Evolutionary conservation across 2,113 vertebrate genomes (phyloP).

Genomic region (Chaenocephalus aceratus): DNA sequence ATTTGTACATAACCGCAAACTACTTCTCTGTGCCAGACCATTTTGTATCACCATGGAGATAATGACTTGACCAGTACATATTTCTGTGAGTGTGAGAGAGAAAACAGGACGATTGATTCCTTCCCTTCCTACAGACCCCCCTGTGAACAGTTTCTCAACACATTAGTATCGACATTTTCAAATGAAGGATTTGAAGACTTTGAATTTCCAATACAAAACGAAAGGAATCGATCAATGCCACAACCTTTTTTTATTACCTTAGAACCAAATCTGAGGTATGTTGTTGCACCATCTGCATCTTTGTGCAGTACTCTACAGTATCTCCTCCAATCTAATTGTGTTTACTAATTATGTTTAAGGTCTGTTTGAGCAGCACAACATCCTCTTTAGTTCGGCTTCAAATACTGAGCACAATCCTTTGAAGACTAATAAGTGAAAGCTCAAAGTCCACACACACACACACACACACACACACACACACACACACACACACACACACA

Average conservation of each 20-base stretch:
- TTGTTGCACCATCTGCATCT: neutral
- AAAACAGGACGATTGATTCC: neutral
- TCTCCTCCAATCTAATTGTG: neutral
- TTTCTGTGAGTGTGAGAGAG: slow-evolving; percentile 7
- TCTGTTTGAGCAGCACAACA: slow-evolving; percentile 19
- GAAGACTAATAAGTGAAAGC: slow-evolving; percentile 23
- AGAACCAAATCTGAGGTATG: neutral
- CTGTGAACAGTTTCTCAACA: slow-evolving; percentile 4
- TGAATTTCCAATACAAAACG: neutral
- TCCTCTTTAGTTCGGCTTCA: slow-evolving; percentile 12
- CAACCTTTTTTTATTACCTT: neutral
- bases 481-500: too few species aligned
- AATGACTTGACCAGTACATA: slow-evolving; percentile 32
- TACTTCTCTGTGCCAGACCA: slow-evolving; percentile 30
- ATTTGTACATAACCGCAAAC: slow-evolving; percentile 31
- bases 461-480: too few species aligned
- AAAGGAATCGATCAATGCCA: neutral
- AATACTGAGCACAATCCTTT: slow-evolving; percentile 14
- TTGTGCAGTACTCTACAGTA: neutral
- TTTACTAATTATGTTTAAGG: neutral
- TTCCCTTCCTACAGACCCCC: neutral
- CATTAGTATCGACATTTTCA: neutral
- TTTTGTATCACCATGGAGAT: slow-evolving; percentile 68
- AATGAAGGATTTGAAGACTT: neutral
- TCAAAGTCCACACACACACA: neutral